Evolutionary conservation across 2,113 vertebrate genomes (phyloP), one percentile per base, ranked within the genome.

Genomic region (Elephantulus edwardii): DNA sequence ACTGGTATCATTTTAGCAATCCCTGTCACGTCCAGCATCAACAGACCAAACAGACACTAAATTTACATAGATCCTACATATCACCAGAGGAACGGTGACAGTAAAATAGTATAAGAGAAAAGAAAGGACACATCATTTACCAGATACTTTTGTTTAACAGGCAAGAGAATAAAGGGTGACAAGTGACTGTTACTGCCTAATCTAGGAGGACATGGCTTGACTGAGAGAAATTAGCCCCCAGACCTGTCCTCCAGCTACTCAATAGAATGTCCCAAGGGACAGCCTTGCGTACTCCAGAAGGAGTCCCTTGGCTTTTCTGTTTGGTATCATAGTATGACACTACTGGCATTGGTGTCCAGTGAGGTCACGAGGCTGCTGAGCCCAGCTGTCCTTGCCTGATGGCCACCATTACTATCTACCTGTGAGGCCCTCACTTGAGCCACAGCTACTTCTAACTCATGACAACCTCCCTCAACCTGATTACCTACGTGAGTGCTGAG

Each of bases 41-140:
- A 44, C 7, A 91, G 88, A 85, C 58, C 93, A 79, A 71, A 83
- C 17, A 68, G 60, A 75, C 44, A 80, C 28, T 76, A 85, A 85
- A 91, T 85, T 84, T 88, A 56, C 88, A 92, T 68, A 56, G 56
- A 88, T 48, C 85, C n/a, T 71, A n/a, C 58, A 40, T 83, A 64
- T 79, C 74, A 26, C 84, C 58, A 87, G 38, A 33, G 52, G 46
- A 74, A 71, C 79, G 86, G 75, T 79, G 75, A 84, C 46, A 46
- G 70, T 44, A 68, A 93, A 78, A 40, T 72, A 83, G 66, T 54
- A 58, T 30, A 76, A 50, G 78, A 80, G 10, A 66, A 85, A 84
- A 79, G 46, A 44, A 80, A 79, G 13, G 1, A 44, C 56, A 82
- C 26, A 46, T 50, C 26, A 70, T 42, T n/a, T 42, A 42, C 35